A percentile compares a stretch with the other conserved stretches of the same genome.
Conservation (phyloP, 2,888 invertebrate genomes). For the Salpingus planirostris region DNA sequence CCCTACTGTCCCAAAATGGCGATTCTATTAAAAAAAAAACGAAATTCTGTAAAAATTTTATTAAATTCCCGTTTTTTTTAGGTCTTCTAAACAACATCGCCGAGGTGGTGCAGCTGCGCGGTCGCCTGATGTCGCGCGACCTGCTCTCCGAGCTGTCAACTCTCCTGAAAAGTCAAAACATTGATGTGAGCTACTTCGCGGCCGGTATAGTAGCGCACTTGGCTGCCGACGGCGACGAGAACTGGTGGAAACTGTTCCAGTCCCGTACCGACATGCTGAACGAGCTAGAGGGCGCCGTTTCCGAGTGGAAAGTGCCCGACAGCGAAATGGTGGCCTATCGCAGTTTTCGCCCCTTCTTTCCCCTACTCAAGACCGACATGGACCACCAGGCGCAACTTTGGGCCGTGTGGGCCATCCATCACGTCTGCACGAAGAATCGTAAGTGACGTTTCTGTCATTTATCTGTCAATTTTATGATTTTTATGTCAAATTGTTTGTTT, state of each 20-base stretch:
- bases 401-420: constrained; percentile 73
- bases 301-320: constrained; percentile 58
- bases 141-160: constrained; percentile 26
- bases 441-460: constrained; percentile 28
- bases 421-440: constrained; percentile 68
- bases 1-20: too few relatives aligned
- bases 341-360: constrained; percentile 64
- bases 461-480: constrained; percentile 5
- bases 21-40: too few relatives aligned
- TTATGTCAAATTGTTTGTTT: constrained; percentile 1
- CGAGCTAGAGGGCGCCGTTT: constrained; percentile 50
- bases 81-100: constrained; percentile 67
- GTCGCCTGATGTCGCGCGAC: constrained; percentile 29
- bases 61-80: too few relatives aligned
- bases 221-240: constrained; percentile 49
- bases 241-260: constrained; percentile 42
- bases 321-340: constrained; percentile 69
- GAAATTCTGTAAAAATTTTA: too few relatives aligned
- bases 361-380: constrained; percentile 49
- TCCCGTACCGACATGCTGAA: constrained; percentile 39
- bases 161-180: constrained; percentile 48
- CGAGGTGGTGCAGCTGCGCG: constrained; percentile 48
- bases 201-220: constrained; percentile 64
- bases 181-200: constrained; percentile 63
- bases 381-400: constrained; percentile 62